Percentiles rank a stretch among this genome's conserved stretches.
Evolutionary conservation across 2,888 invertebrate genomes (phyloP).

Genomic region (Andrena minutula): DNA sequence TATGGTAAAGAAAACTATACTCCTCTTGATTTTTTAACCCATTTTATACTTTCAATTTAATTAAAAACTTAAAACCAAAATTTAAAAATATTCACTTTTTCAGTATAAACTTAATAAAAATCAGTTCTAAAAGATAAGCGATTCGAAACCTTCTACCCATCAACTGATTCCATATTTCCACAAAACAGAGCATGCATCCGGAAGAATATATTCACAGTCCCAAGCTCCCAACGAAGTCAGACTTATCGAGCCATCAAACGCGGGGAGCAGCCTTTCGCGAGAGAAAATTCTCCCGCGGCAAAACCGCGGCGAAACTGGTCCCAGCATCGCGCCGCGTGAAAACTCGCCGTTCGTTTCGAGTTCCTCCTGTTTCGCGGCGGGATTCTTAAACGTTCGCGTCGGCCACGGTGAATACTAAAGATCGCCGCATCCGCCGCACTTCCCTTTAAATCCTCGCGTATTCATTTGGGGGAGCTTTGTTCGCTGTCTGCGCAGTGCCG

Average conservation of each 20-base stretch:
- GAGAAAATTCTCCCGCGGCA: background rate
- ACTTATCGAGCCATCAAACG: background rate
- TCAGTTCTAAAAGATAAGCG: too few species aligned
- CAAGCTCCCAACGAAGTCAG: too few species aligned
- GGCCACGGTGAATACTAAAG: constrained; percentile 71
- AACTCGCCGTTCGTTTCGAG: constrained; percentile 42
- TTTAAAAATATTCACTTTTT: too few species aligned
- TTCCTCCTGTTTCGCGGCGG: constrained; percentile 60
- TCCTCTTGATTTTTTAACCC: too few species aligned
- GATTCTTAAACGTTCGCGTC: constrained; percentile 73
- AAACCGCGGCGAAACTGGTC: background rate
- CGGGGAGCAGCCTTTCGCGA: background rate
- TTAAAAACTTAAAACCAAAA: too few species aligned
- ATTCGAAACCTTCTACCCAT: too few species aligned
- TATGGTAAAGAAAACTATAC: too few species aligned
- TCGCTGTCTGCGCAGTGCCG: constrained; percentile 48
- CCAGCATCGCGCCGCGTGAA: constrained; percentile 18
- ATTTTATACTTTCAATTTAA: too few species aligned
- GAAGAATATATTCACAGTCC: too few species aligned
- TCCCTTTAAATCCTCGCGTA: constrained; percentile 70
- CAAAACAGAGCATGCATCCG: too few species aligned
- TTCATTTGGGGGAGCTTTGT: constrained; percentile 70
- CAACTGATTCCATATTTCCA: too few species aligned
- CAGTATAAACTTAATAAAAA: too few species aligned
- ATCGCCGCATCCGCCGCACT: constrained; percentile 73